Conservation (phyloP, 2,113 vertebrate species). For the Dromas ardeola region DNA sequence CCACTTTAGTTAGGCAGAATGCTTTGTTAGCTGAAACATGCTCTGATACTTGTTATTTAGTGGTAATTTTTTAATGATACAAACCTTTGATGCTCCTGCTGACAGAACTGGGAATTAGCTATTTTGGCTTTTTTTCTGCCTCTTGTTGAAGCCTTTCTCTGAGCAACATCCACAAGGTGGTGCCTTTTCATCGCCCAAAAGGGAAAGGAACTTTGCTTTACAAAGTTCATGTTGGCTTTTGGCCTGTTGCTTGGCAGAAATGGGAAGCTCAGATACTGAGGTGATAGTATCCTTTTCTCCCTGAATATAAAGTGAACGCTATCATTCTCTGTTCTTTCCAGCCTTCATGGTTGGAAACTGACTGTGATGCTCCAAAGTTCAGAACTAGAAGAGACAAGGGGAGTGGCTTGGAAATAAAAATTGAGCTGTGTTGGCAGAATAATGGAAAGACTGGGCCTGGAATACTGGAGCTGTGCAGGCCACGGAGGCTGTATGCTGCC, state of each 20-base stretch:
- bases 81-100: background rate
- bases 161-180: conserved; percentile 59
- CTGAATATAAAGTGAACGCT: background rate
- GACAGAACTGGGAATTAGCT: background rate
- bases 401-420: background rate
- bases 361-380: background rate
- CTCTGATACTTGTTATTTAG: background rate
- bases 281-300: background rate
- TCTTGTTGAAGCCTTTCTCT: background rate
- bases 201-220: background rate
- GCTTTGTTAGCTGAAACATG: background rate
- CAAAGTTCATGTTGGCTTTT: background rate
- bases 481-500: background rate
- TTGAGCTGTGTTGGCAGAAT: background rate
- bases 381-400: background rate
- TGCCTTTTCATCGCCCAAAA: conserved; percentile 32
- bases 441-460: background rate
- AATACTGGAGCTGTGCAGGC: background rate
- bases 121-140: background rate
- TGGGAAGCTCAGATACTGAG: background rate
- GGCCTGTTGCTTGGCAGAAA: conserved; percentile 34
- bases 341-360: background rate
- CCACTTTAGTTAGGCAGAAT: background rate
- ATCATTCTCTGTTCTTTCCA: background rate
- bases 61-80: background rate